A percentile compares a stretch with the other conserved stretches of the same genome.
Conservation (phyloP, 2,888 invertebrate genomes). For the Sinodicranocentrus sp. region DNA sequence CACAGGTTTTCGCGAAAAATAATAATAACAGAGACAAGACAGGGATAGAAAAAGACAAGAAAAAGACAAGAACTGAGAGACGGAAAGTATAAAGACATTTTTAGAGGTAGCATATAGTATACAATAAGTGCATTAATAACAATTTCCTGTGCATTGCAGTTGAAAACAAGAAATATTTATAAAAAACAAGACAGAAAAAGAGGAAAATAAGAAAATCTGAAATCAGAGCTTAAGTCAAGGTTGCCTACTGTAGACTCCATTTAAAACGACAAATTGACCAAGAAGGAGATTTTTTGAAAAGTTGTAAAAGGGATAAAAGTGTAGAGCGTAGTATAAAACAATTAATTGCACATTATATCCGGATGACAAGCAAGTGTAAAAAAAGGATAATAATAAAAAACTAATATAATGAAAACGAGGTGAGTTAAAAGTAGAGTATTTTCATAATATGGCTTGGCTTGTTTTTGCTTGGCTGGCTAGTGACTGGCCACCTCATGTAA, state of each 20-base stretch:
- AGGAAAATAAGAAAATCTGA: constrained; percentile 12
- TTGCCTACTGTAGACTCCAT: background rate
- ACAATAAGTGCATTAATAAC: constrained; percentile 21
- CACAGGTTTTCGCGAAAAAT: background rate
- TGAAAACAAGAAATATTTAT: constrained; percentile 14
- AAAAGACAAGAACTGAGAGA: constrained; percentile 11
- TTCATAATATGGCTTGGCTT: constrained; percentile 37
- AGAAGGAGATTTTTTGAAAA: background rate
- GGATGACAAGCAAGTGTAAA: constrained; percentile 9
- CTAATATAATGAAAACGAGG: background rate
- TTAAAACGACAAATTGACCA: background rate
- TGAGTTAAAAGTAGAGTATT: background rate
- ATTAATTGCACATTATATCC: background rate
- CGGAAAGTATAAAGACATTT: background rate
- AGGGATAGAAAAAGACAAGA: background rate
- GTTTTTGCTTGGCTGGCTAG: constrained; percentile 27
- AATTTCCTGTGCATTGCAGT: constrained; percentile 39
- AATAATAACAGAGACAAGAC: background rate
- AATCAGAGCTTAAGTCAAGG: background rate
- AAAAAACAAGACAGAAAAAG: constrained; percentile 23
- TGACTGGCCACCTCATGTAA: constrained; percentile 55
- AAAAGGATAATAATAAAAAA: constrained; percentile 19
- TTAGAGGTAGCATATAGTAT: background rate
- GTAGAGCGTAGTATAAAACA: background rate
- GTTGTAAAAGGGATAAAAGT: background rate